Evolutionary conservation across 2,113 vertebrate species (phyloP).

Genomic region (Caloenas nicobarica): DNA sequence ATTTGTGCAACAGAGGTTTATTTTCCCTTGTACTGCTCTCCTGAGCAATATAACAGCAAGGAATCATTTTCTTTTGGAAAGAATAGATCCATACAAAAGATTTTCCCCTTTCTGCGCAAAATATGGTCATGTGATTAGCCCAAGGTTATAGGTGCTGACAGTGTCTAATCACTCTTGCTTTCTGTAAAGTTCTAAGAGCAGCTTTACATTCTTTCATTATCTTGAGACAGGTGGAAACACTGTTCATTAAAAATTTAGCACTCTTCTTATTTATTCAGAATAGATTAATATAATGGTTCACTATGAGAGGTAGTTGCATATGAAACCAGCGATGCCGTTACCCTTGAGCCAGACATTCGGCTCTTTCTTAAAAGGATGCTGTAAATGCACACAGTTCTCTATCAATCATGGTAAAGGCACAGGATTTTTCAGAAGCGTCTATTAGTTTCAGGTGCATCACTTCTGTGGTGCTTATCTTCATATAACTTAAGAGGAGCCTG

Average conservation of each 20-base stretch:
- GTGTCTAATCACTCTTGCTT: conserved; percentile 11
- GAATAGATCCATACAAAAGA: neutral
- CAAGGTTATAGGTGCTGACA: neutral
- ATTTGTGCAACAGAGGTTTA: neutral
- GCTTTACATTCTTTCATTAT: conserved; percentile 48
- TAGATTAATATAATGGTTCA: conserved; percentile 10
- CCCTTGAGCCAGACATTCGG: neutral
- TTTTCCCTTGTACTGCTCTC: neutral
- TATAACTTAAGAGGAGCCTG: conserved; percentile 18
- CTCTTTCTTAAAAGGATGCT: conserved; percentile 12
- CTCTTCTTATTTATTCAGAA: conserved; percentile 44
- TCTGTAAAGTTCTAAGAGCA: conserved; percentile 41
- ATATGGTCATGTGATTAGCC: neutral
- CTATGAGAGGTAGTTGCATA: neutral
- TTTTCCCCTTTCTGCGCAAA: neutral
- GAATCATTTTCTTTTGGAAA: neutral
- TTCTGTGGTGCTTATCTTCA: conserved; percentile 46
- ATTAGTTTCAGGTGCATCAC: conserved; percentile 31
- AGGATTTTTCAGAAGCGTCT: conserved; percentile 49
- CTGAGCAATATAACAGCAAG: neutral
- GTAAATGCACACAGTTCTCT: conserved; percentile 2
- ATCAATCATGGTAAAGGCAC: conserved; percentile 30
- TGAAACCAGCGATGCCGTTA: neutral
- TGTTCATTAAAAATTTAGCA: conserved; percentile 47
- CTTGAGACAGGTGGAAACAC: conserved; percentile 36